These are phyloP conservation scores for Apolygus lucorum DNA, from an alignment of 1,140 invertebrate genomes.

Conservation along the genomic window DNA sequence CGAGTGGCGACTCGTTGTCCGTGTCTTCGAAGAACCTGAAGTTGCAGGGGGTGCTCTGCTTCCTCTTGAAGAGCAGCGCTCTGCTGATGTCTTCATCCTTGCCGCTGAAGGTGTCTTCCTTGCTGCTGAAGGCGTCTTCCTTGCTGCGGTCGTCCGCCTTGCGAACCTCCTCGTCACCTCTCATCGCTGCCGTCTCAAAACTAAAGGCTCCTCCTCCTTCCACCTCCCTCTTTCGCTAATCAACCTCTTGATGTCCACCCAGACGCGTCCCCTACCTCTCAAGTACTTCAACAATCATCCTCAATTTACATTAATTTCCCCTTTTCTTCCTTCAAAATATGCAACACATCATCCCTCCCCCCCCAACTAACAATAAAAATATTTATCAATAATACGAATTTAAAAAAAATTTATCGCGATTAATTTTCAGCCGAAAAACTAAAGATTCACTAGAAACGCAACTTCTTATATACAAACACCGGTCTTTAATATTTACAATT, in stretches of 20 bases:
- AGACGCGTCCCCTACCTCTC: no score
- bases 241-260: no score
- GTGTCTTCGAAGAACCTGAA: conserved; percentile 26
- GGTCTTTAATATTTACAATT: not conserved
- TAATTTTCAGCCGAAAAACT: no score
- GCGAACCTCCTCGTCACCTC: not conserved
- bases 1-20: conserved; percentile 4
- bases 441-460: no score
- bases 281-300: not conserved
- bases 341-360: no score
- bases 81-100: no score
- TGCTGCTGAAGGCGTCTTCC: not conserved
- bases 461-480: not conserved
- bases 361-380: no score
- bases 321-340: no score
- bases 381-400: no score
- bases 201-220: not conserved
- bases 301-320: not conserved
- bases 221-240: no score
- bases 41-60: conserved; percentile 20
- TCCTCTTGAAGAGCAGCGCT: conserved; percentile 1
- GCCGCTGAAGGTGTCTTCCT: no score
- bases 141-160: not conserved
- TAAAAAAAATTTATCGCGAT: no score
- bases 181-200: not conserved